phyloP scores from a whole-genome alignment of 2,888 invertebrate genomes.

The Nomada hirtipes region DNA sequence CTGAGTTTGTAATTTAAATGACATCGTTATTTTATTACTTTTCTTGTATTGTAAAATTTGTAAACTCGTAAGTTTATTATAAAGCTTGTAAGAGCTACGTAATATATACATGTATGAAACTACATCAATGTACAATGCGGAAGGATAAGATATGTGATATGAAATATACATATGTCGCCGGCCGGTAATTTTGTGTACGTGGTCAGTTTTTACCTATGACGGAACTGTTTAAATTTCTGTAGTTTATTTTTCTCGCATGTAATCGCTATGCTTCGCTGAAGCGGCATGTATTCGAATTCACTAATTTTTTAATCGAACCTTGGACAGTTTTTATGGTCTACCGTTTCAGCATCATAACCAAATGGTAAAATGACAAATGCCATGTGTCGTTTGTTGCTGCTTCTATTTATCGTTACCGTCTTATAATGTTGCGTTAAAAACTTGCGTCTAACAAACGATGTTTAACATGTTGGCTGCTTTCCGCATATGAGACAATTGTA shows the following conservation, averaged over 20 bases:
- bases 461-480: slow-evolving; percentile 3
- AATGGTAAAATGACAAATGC: slow-evolving; percentile 31
- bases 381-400: slow-evolving; percentile 26
- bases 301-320: neutral
- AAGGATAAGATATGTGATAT: slow-evolving; percentile 37
- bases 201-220: slow-evolving; percentile 63
- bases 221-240: neutral
- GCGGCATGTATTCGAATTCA: neutral
- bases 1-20: slow-evolving; percentile 63
- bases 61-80: slow-evolving; percentile 54
- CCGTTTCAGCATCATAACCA: slow-evolving; percentile 30
- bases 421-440: neutral
- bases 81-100: slow-evolving; percentile 37
- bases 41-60: slow-evolving; percentile 45
- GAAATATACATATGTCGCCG: slow-evolving; percentile 69
- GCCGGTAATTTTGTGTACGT: slow-evolving; percentile 80
- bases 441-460: neutral
- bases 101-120: slow-evolving; percentile 24
- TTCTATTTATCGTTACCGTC: neutral
- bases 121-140: slow-evolving; percentile 38
- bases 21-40: slow-evolving; percentile 58
- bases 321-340: neutral
- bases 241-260: neutral
- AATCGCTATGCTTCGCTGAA: neutral
- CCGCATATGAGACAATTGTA: slow-evolving; percentile 13